Evolutionary conservation across 2,888 invertebrate species (phyloP), one percentile per base, ranked within the genome.

Genomic region (Vandiemenella viatica): DNA sequence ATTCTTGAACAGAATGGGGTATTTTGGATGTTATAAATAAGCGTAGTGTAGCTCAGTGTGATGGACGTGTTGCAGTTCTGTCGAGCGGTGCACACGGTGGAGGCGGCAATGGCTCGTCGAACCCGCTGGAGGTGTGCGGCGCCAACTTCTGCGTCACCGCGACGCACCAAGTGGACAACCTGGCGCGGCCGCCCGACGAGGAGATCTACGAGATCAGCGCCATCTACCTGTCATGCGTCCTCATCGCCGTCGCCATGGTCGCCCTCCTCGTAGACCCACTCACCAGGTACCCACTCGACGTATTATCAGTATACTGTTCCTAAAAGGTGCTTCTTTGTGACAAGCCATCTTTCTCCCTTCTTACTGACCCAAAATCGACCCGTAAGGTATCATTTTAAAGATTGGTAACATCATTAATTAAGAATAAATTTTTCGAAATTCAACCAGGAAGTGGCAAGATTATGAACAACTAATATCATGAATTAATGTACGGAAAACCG

Each of bases 131-230:
- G 19, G 49, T 54, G 10, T 89, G 88, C 61, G 88, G 88, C 5
- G 84, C 88, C 1, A 83, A 84, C 64, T 88, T 88, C 67, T 87
- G 88, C 67, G 77, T 83, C 60, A 53, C 55, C 18, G 80, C 80
- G 38, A 75, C 74, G 55, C 76, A 77, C 53, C 80, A 75, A 56
- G 83, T 83, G 63, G 79, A 79, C 56, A 85, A 82, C 62, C 69
- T 91, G 53, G 77, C 80, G 58, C 74, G 89, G 56, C 92, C 92
- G 1, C 83, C 83, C 45, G 83, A 85, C 61, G 74, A 76, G 51
- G 86, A 91, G 73, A 86, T 92, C 62, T 89, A 86, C 65, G 84
- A 84, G 65, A 86, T 93, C 62, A 83, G 86, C 46, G 79, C 84
- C 58, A 90, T 93, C 59, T 95, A 93, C 64, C 73, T 93, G 53